Conservation (phyloP, 2,113 vertebrate species). For the Dicentrarchus labrax region DNA sequence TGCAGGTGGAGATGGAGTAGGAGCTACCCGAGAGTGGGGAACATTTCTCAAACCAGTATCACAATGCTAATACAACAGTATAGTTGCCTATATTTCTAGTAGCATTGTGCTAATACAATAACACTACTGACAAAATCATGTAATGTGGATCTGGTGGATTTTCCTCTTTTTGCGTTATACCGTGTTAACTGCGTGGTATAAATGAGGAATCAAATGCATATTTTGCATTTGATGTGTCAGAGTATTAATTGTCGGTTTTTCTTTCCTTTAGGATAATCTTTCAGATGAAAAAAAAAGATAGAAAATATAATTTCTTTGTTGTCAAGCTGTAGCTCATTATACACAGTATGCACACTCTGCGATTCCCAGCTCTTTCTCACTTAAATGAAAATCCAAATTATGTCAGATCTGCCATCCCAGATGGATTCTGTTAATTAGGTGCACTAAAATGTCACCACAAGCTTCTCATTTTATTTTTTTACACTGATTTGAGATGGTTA, state of each 20-base stretch:
- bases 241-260: not conserved
- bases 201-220: not conserved
- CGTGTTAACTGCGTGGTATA: not conserved
- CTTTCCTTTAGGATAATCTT: not conserved
- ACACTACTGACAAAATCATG: not conserved
- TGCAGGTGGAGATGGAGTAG: not conserved
- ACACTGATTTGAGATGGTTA: not conserved
- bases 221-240: not conserved
- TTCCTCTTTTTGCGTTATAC: not conserved
- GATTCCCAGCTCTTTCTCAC: slow-evolving; percentile 4
- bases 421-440: slow-evolving; percentile 55
- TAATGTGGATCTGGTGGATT: not conserved
- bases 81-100: not conserved
- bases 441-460: slow-evolving; percentile 39
- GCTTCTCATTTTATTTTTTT: not conserved
- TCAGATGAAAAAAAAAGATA: not conserved
- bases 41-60: not conserved
- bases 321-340: not conserved
- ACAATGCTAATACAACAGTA: not conserved
- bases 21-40: not conserved
- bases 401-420: slow-evolving; percentile 32
- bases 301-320: not conserved
- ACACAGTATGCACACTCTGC: not conserved
- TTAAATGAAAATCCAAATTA: slow-evolving; percentile 43
- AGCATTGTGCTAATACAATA: not conserved